Conservation (phyloP, 2,888 invertebrate genomes). For the Colostygia pectinataria region DNA sequence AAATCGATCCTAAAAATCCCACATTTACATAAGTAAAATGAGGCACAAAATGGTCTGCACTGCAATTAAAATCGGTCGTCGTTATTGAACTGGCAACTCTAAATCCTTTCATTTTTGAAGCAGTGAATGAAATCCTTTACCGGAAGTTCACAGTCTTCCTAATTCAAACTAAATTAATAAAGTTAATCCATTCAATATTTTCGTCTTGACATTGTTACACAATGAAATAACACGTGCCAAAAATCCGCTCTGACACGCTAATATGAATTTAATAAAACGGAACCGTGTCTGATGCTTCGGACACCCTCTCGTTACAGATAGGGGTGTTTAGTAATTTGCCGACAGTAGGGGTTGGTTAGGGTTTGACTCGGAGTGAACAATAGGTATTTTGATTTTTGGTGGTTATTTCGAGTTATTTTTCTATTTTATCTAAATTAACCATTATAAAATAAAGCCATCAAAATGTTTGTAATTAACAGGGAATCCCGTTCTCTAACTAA, state of each 20-base stretch:
- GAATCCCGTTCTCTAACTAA: no score
- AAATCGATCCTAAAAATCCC: no score
- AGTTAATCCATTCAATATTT: not conserved
- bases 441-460: no score
- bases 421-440: no score
- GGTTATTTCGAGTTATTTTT: not conserved
- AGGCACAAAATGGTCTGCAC: no score
- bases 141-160: no score
- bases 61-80: no score
- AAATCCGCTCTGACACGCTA: conserved; percentile 56
- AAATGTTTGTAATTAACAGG: no score
- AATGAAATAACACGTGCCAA: conserved; percentile 44
- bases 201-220: not conserved
- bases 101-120: no score
- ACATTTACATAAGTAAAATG: no score
- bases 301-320: conserved; percentile 39
- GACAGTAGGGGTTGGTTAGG: conserved; percentile 14
- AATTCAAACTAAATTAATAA: not conserved
- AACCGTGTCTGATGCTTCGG: conserved; percentile 58
- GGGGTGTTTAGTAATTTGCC: conserved; percentile 31
- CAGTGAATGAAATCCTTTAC: no score
- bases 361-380: conserved; percentile 11
- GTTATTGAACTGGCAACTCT: no score
- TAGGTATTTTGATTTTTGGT: not conserved
- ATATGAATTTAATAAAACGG: conserved; percentile 71